Evolutionary conservation across 2,797 vertebrate genomes (phyloP).

Genomic region (Peromyscus eremicus): DNA sequence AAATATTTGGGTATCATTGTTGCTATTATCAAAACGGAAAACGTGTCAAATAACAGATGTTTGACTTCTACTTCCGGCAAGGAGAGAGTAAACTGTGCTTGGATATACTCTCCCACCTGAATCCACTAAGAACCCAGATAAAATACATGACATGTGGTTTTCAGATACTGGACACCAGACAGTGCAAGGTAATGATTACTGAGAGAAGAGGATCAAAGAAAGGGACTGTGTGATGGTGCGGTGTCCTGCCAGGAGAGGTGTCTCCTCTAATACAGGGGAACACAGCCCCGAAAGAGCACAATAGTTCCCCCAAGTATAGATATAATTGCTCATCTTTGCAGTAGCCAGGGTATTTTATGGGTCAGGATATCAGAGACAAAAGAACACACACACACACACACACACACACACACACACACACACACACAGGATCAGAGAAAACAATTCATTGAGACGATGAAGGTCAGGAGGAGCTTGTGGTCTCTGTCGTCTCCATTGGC

Average conservation of each 20-base stretch:
- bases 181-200: neutral
- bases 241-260: neutral
- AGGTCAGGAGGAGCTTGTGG: neutral
- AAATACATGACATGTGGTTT: neutral
- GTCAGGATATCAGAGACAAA: neutral
- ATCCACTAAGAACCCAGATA: conserved; percentile 62
- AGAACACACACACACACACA: neutral
- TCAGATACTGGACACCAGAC: neutral
- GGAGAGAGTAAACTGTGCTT: neutral
- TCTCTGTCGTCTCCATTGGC: neutral
- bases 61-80: conserved; percentile 63
- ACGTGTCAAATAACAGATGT: conserved; percentile 67
- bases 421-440: neutral
- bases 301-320: neutral
- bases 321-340: neutral
- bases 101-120: conserved; percentile 36
- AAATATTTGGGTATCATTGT: conserved; percentile 66
- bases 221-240: neutral
- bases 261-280: neutral
- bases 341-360: neutral
- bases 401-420: neutral
- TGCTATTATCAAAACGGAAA: conserved; percentile 64
- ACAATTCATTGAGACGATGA: neutral
- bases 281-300: neutral
- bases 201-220: conserved; percentile 5